Base-by-base conservation (phyloP, 2,888 invertebrate genomes). In the Diaprepes abbreviatus region DNA sequence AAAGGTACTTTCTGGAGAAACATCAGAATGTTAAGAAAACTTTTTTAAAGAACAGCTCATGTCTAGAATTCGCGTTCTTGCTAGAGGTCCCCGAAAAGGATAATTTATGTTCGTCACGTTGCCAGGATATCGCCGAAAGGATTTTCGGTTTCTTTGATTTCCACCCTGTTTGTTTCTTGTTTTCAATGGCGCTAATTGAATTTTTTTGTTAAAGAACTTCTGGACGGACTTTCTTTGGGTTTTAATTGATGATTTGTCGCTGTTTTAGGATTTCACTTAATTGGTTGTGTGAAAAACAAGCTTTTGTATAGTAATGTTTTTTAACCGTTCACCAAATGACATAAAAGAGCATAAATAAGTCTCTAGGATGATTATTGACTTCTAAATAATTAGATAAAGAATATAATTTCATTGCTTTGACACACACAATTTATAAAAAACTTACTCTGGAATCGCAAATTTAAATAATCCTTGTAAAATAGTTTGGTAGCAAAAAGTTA, bases 141-240 rank as follows among this genome's bases (percentile, higher is more conserved):
- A 72, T 72, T 72, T 66, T 69, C 66, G 69, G 68, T 72, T 66
- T 70, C 72, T 72, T 72, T 70, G 72, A 72, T 70, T 72, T 72
- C 66, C 68, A 63, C 69, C 70, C 65, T 67, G 71, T 71, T 71
- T 71, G 71, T 67, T 71, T 71, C 71, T 68, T 60, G 67, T 71
- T 71, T 71, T 68, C 71, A 71, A 71, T 68, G 68, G 68, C 64
- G 68, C 68, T 71, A 71, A 71, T 71, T 71, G 71, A 71, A 68
- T 71, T 71, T 71, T 68, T 71, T 71, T 67, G 66, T 67, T 71
- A 48, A 55, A 24, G 48, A 45, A 66, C 52, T 54, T 54, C 52
- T 52, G 43, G 52, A 48, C 57, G 64, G 64, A 62, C 52, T 57
- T 69, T 69, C 69, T 63, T 58, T 52, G 57, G 36, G 36, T 31